Base-by-base conservation (phyloP, 2,888 invertebrate genomes). In the Slavum lentiscoides region DNA sequence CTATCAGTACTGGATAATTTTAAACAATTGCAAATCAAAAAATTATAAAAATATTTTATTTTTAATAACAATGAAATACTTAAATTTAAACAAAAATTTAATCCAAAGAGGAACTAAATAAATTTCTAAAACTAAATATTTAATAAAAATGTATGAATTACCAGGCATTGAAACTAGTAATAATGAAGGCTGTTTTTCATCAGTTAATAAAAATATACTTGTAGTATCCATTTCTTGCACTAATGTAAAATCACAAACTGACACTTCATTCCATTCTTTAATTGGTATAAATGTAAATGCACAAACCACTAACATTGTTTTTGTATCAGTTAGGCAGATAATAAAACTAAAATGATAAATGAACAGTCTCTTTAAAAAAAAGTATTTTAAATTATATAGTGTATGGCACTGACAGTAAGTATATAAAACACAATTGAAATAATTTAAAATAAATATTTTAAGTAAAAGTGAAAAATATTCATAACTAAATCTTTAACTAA, bases 271-370 rank as follows among this genome's bases (percentile, higher is more conserved):
- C 64, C 83, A 83, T 55, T 84, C 73, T 69, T 75, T 67, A 39
- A 84, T 82, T 53, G 81, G 75, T 49, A 83, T 30, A 66, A 84
- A 76, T 21, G 85, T 85, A 73, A 83, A 83, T 62, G 84, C 82
- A 75, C 85, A 85, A 3, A 85, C 82, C 15, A 84, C 73, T 61
- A 85, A 81, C 21, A 86, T 82, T 21, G 83, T 69, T 74, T 85
- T 84, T 61, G 83, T 75, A 17, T 80, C 67, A 67, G 84, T 83
- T 43, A 86, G 83, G 9, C 84, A 84, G 62, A 85, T 82, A 0
- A 82, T 23, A n/a, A 83, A 74, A 70, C 83, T 84, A 37, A 75
- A 82, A 82, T 43, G 58, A 23, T 3, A 37, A 74, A 23, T 37
- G 53, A 15, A 37, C 11, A 30, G 7, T 23, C 1, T 53, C 23